phyloP scores from a whole-genome alignment of 23 tunicate species.

The Pegea sp. region DNA sequence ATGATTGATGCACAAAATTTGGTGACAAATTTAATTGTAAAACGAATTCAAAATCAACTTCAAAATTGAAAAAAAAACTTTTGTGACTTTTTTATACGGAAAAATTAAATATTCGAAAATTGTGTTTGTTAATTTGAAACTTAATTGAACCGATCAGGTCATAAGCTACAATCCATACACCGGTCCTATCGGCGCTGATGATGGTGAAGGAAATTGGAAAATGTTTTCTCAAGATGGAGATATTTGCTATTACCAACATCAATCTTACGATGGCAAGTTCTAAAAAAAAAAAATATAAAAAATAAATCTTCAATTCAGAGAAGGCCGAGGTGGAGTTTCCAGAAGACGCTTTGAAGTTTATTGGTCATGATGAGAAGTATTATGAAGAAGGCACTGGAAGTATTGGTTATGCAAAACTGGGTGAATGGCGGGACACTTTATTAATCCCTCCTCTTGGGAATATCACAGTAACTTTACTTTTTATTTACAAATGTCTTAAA shows the following conservation, averaged over 20 bases:
- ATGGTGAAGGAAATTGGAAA: conserved; percentile 14
- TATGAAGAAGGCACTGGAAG: conserved; percentile 2
- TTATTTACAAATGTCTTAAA: too few relatives aligned
- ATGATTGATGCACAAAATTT: too few relatives aligned
- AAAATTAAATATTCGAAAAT: too few relatives aligned
- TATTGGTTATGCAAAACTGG: conserved; percentile 20
- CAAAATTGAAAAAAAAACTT: too few relatives aligned
- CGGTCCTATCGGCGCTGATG: conserved; percentile 25
- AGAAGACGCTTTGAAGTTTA: conserved; percentile 6
- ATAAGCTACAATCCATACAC: conserved; percentile 33
- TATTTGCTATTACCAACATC: conserved; percentile 11
- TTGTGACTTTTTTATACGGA: too few relatives aligned
- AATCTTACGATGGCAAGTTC: conserved; percentile 8
- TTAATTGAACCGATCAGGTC: conserved; percentile 17
- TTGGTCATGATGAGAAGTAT: conserved; percentile 11
- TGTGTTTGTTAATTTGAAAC: too few relatives aligned
- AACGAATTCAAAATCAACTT: too few relatives aligned
- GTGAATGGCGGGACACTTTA: conserved; percentile 20
- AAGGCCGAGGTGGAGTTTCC: conserved; percentile 5
- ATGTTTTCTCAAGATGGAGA: conserved; percentile 10
- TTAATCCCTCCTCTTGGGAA: conserved; percentile 18
- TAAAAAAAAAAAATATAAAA: background rate
- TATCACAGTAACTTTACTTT: conserved; percentile 8
- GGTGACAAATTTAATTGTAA: too few relatives aligned
- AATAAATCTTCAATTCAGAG: conserved; percentile 1